Conservation (phyloP, 2,888 invertebrate species). For the Drosophila mimetica region DNA sequence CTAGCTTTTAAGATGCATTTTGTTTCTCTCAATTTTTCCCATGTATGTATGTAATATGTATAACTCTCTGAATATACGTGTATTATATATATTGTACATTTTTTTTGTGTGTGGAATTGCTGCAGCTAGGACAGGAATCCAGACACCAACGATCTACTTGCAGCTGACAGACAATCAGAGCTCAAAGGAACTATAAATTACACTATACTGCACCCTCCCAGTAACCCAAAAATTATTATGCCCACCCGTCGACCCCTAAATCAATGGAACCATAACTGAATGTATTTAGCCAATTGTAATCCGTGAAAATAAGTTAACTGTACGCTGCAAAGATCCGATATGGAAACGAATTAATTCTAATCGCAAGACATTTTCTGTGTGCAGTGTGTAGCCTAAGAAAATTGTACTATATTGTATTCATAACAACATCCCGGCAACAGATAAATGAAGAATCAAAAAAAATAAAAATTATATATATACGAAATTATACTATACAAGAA, state of each 20-base stretch:
- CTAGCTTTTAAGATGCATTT: conserved; percentile 27
- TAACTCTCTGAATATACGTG: conserved; percentile 11
- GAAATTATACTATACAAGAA: conserved; percentile 51
- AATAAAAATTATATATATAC: conserved; percentile 32
- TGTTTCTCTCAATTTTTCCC: conserved; percentile 21
- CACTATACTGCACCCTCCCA: conserved; percentile 7
- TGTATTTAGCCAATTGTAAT: conserved; percentile 39
- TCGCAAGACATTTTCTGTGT: conserved; percentile 24
- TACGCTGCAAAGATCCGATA: conserved; percentile 45
- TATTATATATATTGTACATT: conserved; percentile 30
- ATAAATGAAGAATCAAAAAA: conserved; percentile 64
- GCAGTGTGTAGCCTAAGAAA: conserved; percentile 49
- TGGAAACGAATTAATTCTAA: conserved; percentile 28
- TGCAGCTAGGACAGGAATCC: conserved; percentile 31
- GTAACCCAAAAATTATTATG: conserved; percentile 6
- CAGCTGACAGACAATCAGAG: conserved; percentile 79
- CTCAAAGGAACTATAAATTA: conserved; percentile 51
- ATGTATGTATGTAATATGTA: conserved; percentile 17
- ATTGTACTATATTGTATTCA: conserved; percentile 65
- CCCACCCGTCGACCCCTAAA: conserved; percentile 16
- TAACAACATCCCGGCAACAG: conserved; percentile 45
- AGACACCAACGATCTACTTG: conserved; percentile 54
- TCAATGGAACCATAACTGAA: conserved; percentile 10
- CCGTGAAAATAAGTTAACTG: conserved; percentile 17
- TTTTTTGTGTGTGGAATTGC: conserved; percentile 33